phyloP scores from a whole-genome alignment of 2,797 vertebrate genomes.

The Nannoperca australis region DNA sequence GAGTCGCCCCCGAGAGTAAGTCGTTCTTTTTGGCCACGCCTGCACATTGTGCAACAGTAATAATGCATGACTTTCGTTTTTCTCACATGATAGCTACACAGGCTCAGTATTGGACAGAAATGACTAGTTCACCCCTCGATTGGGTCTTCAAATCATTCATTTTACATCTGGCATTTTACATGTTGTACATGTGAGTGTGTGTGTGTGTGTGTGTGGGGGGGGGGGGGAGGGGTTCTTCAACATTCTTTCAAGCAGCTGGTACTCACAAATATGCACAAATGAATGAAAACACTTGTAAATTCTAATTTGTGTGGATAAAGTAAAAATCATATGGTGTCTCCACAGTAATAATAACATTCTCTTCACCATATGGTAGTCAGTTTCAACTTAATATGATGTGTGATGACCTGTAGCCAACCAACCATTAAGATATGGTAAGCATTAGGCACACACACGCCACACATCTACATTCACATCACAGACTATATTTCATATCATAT shows the following conservation, averaged over 20 bases:
- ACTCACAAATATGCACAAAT: slow-evolving; percentile 34
- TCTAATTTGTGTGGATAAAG: slow-evolving; percentile 20
- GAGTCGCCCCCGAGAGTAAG: too few relatives aligned
- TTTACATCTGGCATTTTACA: too few relatives aligned
- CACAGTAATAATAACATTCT: slow-evolving; percentile 30
- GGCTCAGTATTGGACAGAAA: too few relatives aligned
- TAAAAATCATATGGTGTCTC: slow-evolving; percentile 1
- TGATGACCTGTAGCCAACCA: slow-evolving; percentile 52
- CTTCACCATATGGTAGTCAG: slow-evolving; percentile 39
- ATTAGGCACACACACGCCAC: slow-evolving; percentile 14
- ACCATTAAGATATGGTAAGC: slow-evolving; percentile 32
- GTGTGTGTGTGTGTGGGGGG: too few relatives aligned
- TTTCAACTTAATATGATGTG: slow-evolving; percentile 49
- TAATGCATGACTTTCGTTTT: too few relatives aligned
- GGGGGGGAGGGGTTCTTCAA: neutral
- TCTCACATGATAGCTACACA: too few relatives aligned
- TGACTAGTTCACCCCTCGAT: too few relatives aligned
- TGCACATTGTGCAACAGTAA: too few relatives aligned
- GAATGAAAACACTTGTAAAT: slow-evolving; percentile 16
- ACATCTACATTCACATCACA: slow-evolving; percentile 23
- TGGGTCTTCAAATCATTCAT: too few relatives aligned
- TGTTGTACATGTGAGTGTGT: slow-evolving; percentile 10
- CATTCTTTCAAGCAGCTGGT: slow-evolving; percentile 26
- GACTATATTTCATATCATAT: slow-evolving; percentile 11
- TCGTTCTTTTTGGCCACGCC: too few relatives aligned